These are phyloP conservation scores for Heloderma charlesbogerti DNA, from an alignment of 2,113 vertebrate species.

Conservation along the genomic window DNA sequence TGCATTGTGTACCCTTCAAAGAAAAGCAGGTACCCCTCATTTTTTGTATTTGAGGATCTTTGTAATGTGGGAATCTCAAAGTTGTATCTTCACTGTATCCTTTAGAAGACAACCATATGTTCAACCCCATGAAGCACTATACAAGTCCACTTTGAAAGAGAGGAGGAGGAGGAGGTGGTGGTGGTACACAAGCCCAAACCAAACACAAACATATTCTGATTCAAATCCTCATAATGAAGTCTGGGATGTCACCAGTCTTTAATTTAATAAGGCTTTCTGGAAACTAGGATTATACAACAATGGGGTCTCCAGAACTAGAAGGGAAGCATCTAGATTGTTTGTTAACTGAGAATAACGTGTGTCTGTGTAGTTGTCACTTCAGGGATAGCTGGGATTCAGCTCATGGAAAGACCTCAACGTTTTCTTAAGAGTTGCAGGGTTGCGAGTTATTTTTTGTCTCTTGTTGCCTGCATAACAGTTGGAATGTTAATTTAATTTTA, in stretches of 20 bases:
- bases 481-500: slow-evolving; percentile 93
- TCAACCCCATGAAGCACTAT: background rate
- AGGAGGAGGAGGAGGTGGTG: too few species aligned
- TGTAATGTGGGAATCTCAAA: background rate
- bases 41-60: background rate
- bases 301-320: slow-evolving; percentile 57
- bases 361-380: slow-evolving; percentile 61
- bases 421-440: slow-evolving; percentile 78
- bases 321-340: slow-evolving; percentile 52
- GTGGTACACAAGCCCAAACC: slow-evolving; percentile 32
- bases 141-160: background rate
- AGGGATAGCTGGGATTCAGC: slow-evolving; percentile 69
- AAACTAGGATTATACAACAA: slow-evolving; percentile 17
- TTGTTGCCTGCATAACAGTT: slow-evolving; percentile 83
- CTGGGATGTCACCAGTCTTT: slow-evolving; percentile 59
- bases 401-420: slow-evolving; percentile 69
- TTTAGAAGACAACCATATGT: background rate
- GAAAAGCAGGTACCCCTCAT: background rate
- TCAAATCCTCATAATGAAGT: slow-evolving; percentile 55
- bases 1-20: background rate
- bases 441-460: slow-evolving; percentile 84
- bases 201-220: slow-evolving; percentile 42
- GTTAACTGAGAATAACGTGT: slow-evolving; percentile 64
- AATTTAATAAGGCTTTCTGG: slow-evolving; percentile 57
- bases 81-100: background rate